These are phyloP conservation scores for Microdon myrmicae DNA, from an alignment of 2,888 invertebrate species.

Conservation along the genomic window DNA sequence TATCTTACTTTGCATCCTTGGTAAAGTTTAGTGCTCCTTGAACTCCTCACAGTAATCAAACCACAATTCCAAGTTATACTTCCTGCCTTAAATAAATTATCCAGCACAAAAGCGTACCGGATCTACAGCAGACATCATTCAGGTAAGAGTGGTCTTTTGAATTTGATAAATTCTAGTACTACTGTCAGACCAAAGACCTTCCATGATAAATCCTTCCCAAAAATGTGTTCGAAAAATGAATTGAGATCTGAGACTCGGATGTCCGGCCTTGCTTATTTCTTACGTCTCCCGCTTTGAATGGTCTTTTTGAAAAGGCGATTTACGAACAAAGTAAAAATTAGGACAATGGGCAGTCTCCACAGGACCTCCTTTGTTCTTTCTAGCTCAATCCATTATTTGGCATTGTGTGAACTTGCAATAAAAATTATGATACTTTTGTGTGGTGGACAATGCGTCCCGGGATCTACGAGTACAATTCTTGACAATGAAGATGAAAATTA, in stretches of 20 bases:
- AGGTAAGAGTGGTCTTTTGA: too few relatives aligned
- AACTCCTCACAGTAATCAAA: too few relatives aligned
- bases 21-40: too few relatives aligned
- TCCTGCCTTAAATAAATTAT: slow-evolving; percentile 18
- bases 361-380: slow-evolving; percentile 33
- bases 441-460: slow-evolving; percentile 28
- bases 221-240: slow-evolving; percentile 1
- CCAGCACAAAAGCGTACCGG: slow-evolving; percentile 4
- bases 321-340: slow-evolving; percentile 17
- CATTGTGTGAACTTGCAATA: slow-evolving; percentile 41
- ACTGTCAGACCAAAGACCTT: slow-evolving; percentile 6
- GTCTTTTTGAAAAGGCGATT: slow-evolving; percentile 35
- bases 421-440: slow-evolving; percentile 49
- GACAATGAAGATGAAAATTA: slow-evolving; percentile 36
- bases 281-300: slow-evolving; percentile 18
- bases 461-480: slow-evolving; percentile 15
- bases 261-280: slow-evolving; percentile 29
- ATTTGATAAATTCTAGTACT: slow-evolving; percentile 5
- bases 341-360: slow-evolving; percentile 20
- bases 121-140: slow-evolving; percentile 23
- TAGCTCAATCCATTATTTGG: slow-evolving; percentile 34
- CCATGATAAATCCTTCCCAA: too few relatives aligned
- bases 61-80: slow-evolving; percentile 13
- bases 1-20: too few relatives aligned
- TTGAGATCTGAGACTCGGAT: slow-evolving; percentile 27